These are phyloP conservation scores for Catocala sponsa DNA, from an alignment of 2,888 invertebrate species.

Conservation along the genomic window DNA sequence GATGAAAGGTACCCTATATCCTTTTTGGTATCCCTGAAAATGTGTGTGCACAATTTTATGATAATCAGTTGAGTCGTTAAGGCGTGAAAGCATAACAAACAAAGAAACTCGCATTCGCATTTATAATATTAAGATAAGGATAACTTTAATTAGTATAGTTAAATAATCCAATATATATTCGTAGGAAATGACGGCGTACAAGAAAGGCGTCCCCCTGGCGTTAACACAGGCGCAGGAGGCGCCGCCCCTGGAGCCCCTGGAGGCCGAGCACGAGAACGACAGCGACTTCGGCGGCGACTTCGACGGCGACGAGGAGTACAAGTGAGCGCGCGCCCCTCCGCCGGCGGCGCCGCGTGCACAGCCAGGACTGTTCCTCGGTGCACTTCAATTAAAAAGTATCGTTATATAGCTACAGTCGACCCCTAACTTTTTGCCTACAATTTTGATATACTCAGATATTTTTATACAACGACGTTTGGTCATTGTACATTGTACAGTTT, in stretches of 20 bases:
- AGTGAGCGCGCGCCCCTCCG: conserved; percentile 61
- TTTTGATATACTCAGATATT: conserved; percentile 61
- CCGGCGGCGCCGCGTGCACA: conserved; percentile 29
- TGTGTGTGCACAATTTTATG: no score
- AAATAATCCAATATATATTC: conserved; percentile 44
- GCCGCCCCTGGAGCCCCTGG: conserved; percentile 47
- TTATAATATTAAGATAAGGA: no score
- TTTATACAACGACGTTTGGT: conserved; percentile 55
- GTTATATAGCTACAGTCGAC: conserved; percentile 48
- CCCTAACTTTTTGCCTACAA: conserved; percentile 52
- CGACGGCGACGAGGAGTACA: conserved; percentile 90
- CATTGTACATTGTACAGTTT: conserved; percentile 52
- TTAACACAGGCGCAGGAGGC: conserved; percentile 61
- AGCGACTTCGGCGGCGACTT: conserved; percentile 78
- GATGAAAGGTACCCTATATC: no score
- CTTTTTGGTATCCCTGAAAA: no score
- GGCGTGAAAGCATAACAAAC: no score
- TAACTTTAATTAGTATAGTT: no score
- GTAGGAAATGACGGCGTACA: conserved; percentile 95
- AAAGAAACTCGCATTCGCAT: no score
- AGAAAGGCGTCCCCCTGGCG: conserved; percentile 89
- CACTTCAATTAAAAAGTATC: conserved; percentile 23
- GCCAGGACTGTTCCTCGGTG: conserved; percentile 37
- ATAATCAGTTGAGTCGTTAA: no score
- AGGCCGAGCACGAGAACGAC: conserved; percentile 84